phyloP scores from a whole-genome alignment of 2,797 vertebrate genomes.

The Caiman crocodilus region DNA sequence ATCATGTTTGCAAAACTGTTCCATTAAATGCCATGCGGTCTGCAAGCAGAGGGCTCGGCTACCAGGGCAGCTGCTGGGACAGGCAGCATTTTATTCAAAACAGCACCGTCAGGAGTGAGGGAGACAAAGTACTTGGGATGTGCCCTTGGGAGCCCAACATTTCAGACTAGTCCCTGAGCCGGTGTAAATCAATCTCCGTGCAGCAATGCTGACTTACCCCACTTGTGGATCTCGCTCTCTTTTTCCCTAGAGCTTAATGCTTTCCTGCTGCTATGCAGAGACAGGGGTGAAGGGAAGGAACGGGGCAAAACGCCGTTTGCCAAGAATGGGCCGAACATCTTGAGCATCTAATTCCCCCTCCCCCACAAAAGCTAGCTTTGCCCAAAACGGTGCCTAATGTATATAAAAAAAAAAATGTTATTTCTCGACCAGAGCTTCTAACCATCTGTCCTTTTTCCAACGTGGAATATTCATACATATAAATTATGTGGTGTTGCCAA shows the following conservation, averaged over 20 bases:
- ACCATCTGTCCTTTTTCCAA: constrained; percentile 77
- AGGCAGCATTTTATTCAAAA: not conserved
- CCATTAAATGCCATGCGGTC: not conserved
- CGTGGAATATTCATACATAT: constrained; percentile 77
- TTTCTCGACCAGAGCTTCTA: constrained; percentile 74
- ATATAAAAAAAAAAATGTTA: constrained; percentile 71
- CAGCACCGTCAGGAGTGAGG: not conserved
- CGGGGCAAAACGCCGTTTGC: constrained; percentile 69
- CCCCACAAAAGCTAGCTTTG: constrained; percentile 38
- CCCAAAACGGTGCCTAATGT: constrained; percentile 64
- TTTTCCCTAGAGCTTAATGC: not conserved
- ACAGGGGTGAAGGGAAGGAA: not conserved
- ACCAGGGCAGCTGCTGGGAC: not conserved
- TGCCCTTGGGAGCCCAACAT: not conserved
- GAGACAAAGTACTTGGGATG: not conserved
- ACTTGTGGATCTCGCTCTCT: constrained; percentile 2
- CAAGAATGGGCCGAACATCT: constrained; percentile 58
- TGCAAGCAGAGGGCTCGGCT: not conserved
- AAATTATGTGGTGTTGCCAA: constrained; percentile 71
- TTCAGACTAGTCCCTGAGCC: not conserved
- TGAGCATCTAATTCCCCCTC: constrained; percentile 49
- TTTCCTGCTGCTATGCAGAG: constrained; percentile 36
- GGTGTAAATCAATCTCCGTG: not conserved
- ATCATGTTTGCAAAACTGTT: not conserved
- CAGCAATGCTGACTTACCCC: not conserved